Evolutionary conservation across 35 echinoderm and acorn worm species (phyloP), one percentile per base, ranked within the genome.

Genomic region (Strongylocentrotus purpuratus): DNA sequence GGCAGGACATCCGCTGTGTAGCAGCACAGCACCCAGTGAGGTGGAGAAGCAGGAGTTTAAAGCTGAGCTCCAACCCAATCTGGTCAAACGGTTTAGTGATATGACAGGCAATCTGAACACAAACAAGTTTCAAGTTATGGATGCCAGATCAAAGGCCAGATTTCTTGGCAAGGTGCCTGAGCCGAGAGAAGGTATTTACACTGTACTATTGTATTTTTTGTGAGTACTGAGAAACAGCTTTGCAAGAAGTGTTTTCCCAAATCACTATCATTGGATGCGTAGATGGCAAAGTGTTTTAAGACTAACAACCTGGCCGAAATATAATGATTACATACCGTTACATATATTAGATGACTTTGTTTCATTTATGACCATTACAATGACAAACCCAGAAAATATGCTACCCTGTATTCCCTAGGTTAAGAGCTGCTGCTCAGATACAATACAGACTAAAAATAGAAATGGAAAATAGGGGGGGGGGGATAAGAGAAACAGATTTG

Each of bases 71-170:
- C 86, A 97, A 11, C 94, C 97, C 20, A 85, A 98, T 13, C 58
- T 97, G 35, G 31, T 97, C 41, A 97, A 97, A 92, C 95, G 59
- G 12, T 98, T 97, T 96, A 90, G 95, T n/a, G 98, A 99, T 33
- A 98, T 99, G 92, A 94, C 55, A 31, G 78, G 20, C 61, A 99
- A 99, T 93, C 46, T 98, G 61, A 78, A 94, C 9, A 94, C 58
- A 15, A 55, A 95, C 33, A 95, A 95, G 55, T 99, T 97, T 86
- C 96, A 97, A 90, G 98, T 99, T 12, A 96, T 98, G 98, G 98
- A 99, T 95, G 97, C 97, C 12, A 97, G 98, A 88, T 65, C 93
- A 14, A 33, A 59, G 18, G 97, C 93, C 85, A 94, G 96, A 32
- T 98, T 99, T 60, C 65, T 90, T 47, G 98, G 97, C 12, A 88